Percentiles rank a stretch among this genome's conserved stretches.
phyloP scores from a whole-genome alignment of 35 echinoderm and acorn worm species.

The Ophiothrix spiculata region DNA sequence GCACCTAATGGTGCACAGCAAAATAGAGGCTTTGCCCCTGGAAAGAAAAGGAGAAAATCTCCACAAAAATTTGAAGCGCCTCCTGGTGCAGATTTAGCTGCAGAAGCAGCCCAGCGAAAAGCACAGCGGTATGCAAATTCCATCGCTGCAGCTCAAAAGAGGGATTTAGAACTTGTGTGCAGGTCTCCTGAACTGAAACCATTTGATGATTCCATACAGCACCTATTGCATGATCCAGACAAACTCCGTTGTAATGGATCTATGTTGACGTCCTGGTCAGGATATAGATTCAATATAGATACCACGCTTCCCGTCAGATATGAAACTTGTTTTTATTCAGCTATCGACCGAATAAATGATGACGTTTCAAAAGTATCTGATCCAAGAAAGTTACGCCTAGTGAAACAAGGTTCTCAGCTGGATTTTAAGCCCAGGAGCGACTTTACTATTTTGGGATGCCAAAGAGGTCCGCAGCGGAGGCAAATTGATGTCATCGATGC shows the following conservation, averaged over 20 bases:
- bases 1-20: no score
- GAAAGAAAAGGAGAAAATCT: no score
- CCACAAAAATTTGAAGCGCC: no score
- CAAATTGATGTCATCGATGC: background rate
- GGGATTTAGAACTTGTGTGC: background rate
- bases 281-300: background rate
- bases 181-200: slow-evolving; percentile 39
- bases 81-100: no score
- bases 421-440: slow-evolving; percentile 15
- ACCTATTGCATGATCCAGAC: slow-evolving; percentile 7
- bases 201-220: slow-evolving; percentile 25
- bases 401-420: background rate
- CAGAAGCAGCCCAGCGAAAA: no score
- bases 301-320: background rate
- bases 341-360: slow-evolving; percentile 17
- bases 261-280: background rate
- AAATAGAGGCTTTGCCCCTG: no score
- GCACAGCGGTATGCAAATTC: background rate
- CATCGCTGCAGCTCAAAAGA: background rate
- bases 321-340: slow-evolving; percentile 10
- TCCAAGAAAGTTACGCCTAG: background rate
- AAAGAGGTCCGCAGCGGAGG: background rate
- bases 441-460: slow-evolving; percentile 32
- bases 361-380: slow-evolving; percentile 10
- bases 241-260: slow-evolving; percentile 33